phyloP scores from a whole-genome alignment of 2,797 vertebrate species.

The Pangasius larnaudii region DNA sequence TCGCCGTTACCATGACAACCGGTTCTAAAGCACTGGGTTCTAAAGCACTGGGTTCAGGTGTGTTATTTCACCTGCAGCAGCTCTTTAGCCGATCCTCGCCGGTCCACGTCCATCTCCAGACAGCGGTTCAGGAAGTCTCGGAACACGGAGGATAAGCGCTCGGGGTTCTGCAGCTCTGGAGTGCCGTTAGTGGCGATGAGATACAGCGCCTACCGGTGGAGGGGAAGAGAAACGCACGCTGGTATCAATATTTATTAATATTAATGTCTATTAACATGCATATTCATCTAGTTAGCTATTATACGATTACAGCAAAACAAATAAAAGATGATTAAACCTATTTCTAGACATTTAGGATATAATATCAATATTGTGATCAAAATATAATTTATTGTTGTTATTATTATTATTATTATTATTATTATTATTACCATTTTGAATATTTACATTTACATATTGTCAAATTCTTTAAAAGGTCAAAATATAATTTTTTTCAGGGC shows the following conservation, averaged over 20 bases:
- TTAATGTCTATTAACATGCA: neutral
- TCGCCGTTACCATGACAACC: neutral
- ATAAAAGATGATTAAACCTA: neutral
- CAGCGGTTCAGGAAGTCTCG: conserved; percentile 89
- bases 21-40: neutral
- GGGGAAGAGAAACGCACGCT: neutral
- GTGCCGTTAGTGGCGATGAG: conserved; percentile 91
- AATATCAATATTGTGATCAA: neutral
- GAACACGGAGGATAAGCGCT: conserved; percentile 86
- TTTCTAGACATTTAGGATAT: neutral
- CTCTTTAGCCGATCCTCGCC: conserved; percentile 87
- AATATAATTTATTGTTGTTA: too few relatives aligned
- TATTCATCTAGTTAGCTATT: neutral
- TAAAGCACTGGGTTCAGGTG: neutral
- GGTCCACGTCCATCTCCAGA: conserved; percentile 91
- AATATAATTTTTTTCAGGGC: too few relatives aligned
- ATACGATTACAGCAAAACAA: neutral
- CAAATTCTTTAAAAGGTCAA: too few relatives aligned
- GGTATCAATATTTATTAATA: neutral
- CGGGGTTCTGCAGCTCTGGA: conserved; percentile 88
- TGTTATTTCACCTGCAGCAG: conserved; percentile 80
- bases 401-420: too few relatives aligned
- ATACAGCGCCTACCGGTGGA: conserved; percentile 80
- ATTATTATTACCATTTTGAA: too few relatives aligned
- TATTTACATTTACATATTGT: too few relatives aligned